A percentile compares a stretch with the other conserved stretches of the same genome.
These are phyloP conservation scores for Columba livia DNA, from an alignment of 2,113 vertebrate genomes.

Conservation along the genomic window DNA sequence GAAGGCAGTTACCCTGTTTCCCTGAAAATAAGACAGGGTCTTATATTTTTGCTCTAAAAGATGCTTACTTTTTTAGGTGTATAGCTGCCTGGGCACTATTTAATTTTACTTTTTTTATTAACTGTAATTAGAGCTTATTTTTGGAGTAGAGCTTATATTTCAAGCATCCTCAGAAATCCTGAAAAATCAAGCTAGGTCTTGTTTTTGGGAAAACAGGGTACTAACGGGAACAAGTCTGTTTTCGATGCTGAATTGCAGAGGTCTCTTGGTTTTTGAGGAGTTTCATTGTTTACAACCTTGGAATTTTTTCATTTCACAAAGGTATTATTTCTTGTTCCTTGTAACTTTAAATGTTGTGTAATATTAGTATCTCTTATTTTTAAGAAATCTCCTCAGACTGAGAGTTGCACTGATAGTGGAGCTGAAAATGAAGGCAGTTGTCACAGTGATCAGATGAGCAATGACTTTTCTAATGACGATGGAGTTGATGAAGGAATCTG, in stretches of 20 bases:
- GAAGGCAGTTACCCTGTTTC: not conserved
- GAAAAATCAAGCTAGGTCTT: no score
- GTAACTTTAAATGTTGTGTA: not conserved
- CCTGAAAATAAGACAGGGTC: no score
- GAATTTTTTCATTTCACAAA: not conserved
- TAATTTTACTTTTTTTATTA: no score
- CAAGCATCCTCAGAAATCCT: no score
- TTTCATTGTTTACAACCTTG: not conserved
- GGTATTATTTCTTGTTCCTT: not conserved
- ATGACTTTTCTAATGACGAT: constrained; percentile 97
- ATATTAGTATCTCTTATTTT: constrained; percentile 56
- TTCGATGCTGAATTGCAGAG: not conserved
- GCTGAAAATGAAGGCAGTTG: constrained; percentile 99
- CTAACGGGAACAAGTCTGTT: not conserved
- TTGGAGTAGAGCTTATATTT: no score
- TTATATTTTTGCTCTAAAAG: no score
- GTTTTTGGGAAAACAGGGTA: no score
- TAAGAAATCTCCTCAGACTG: constrained; percentile 98
- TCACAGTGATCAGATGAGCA: constrained; percentile 99
- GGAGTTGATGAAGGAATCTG: constrained; percentile 98
- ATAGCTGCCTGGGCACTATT: no score
- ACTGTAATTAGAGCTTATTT: no score
- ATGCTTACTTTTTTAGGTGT: no score
- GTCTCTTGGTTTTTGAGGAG: not conserved
- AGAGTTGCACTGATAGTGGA: constrained; percentile 98